These are phyloP conservation scores for Entomobrya multifasciata DNA, from an alignment of 2,888 invertebrate genomes.

Conservation along the genomic window DNA sequence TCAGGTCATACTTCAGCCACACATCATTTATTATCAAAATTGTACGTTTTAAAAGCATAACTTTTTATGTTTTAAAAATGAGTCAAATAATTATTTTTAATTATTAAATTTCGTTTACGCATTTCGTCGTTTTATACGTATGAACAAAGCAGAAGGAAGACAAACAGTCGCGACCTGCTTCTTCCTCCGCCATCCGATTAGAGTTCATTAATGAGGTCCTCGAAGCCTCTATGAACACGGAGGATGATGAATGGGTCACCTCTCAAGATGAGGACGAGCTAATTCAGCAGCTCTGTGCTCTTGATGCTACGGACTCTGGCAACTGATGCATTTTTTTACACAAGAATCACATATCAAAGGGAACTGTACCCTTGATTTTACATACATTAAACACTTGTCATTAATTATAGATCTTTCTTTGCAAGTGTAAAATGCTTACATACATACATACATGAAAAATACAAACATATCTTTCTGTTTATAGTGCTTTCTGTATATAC, in stretches of 20 bases:
- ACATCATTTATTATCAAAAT: conserved; percentile 6
- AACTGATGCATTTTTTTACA: conserved; percentile 67
- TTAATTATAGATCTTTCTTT: too few species aligned
- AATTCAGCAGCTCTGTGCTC: conserved; percentile 77
- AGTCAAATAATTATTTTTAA: conserved; percentile 18
- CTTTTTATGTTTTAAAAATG: not conserved
- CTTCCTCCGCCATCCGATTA: conserved; percentile 68
- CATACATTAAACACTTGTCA: not conserved
- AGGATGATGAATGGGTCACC: conserved; percentile 79
- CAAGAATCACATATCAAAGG: conserved; percentile 14
- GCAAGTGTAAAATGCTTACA: not conserved
- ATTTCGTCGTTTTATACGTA: conserved; percentile 9
- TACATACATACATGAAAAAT: not conserved
- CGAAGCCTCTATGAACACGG: conserved; percentile 73
- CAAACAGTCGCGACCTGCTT: conserved; percentile 67
- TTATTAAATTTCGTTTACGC: conserved; percentile 52
- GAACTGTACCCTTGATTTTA: not conserved
- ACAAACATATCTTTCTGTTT: conserved; percentile 14
- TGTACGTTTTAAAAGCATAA: not conserved
- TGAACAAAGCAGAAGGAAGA: conserved; percentile 70
- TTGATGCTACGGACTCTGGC: conserved; percentile 79
- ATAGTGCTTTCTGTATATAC: conserved; percentile 63
- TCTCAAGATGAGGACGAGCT: conserved; percentile 79
- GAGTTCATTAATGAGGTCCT: conserved; percentile 77
- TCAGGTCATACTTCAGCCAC: conserved; percentile 72